Evolutionary conservation across 2,888 invertebrate species (phyloP).

Genomic region (Clivina fossor): DNA sequence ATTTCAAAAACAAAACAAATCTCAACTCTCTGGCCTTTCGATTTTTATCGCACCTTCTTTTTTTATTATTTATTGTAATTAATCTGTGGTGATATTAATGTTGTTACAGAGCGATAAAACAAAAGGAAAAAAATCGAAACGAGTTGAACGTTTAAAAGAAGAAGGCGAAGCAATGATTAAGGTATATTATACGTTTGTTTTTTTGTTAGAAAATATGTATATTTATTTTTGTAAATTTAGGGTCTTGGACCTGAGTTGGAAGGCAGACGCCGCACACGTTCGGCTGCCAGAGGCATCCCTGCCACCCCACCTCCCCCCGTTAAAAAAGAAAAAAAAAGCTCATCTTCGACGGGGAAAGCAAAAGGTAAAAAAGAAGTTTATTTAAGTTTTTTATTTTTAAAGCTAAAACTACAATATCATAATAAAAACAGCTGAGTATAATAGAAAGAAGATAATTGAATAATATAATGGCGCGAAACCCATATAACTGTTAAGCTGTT

Average conservation of each 20-base stretch:
- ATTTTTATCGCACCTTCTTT: too few species aligned
- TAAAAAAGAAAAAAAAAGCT: constrained; percentile 56
- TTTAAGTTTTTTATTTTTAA: background rate
- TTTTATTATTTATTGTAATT: too few species aligned
- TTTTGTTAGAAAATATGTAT: background rate
- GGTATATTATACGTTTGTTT: constrained; percentile 45
- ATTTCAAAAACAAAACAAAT: too few species aligned
- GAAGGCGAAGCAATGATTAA: constrained; percentile 58
- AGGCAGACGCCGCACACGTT: constrained; percentile 60
- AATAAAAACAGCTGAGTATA: too few species aligned
- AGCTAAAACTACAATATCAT: too few species aligned
- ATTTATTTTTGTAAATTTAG: constrained; percentile 49
- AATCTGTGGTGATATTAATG: too few species aligned
- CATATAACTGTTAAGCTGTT: too few species aligned
- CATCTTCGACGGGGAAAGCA: constrained; percentile 45
- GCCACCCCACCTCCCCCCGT: constrained; percentile 59
- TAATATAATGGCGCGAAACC: too few species aligned
- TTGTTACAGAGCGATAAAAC: constrained; percentile 51
- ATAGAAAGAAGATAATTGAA: too few species aligned
- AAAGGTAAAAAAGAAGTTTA: constrained; percentile 41
- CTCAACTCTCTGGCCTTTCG: too few species aligned
- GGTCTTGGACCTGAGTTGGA: constrained; percentile 58
- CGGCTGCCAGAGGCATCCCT: constrained; percentile 58
- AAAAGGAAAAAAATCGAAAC: constrained; percentile 55
- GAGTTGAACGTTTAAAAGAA: constrained; percentile 54